Evolutionary conservation across 2,888 invertebrate genomes (phyloP), one percentile per base, ranked within the genome.

Genomic region (Amaurobius ferox): DNA sequence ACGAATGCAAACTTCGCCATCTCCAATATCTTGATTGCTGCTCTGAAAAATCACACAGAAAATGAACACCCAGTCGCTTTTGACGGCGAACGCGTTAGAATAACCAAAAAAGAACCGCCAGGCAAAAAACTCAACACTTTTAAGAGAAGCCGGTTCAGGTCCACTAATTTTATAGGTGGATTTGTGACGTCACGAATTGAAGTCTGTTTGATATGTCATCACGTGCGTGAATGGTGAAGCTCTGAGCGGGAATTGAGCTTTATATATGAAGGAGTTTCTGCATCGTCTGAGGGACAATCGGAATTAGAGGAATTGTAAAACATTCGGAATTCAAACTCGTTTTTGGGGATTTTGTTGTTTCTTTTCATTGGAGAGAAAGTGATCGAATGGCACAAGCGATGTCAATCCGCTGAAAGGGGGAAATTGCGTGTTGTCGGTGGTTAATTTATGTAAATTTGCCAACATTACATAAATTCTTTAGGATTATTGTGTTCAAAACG

Each of bases 121-220:
- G 32, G 23, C 11, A 76, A 83, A 81, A 83, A 72, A 72, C 40
- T 61, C 61, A 83, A 68, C 30, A 44, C 64, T 83, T 83, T 71
- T 77, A 78, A 76, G 48, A 71, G 77, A 85, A 64, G 35, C 16
- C 35, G 66, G 83, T 85, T 85, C 77, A 48, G 77, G 83, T 85
- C 76, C 72, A 78, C 77, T 77, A 85, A 64, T 64, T 85, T 85
- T 85, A 85, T 85, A 85, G 83, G 83, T 85, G 71, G 77, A 67
- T 16, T 19, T 23, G 30, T 85, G 83, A 85, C 83, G 83, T 85
- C 83, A 85, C 39, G 11, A 11, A 35, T 9, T 19, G 28, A 55
- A 55, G 55, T 16, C 55, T 23, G 55, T 16, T 44, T 44, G 13
- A 16, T 7, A 16, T 44, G 16, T 44, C 44, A 44, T 55, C 55